Percentiles rank a stretch among this genome's conserved stretches.
Conservation (phyloP, 2,888 invertebrate genomes). For the Balanococcus diminutus region DNA sequence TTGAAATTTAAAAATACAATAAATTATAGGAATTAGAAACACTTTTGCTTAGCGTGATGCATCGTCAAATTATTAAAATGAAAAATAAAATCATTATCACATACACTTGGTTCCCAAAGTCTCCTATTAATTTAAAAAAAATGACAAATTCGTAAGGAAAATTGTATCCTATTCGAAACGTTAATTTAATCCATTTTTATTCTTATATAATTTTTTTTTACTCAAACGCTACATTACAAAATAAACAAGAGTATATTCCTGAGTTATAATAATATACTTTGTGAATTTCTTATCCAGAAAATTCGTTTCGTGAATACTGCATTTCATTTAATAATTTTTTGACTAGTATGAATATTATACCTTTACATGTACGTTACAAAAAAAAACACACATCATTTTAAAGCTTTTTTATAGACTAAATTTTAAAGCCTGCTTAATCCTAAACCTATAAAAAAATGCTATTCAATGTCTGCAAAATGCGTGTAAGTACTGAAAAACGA, state of each 20-base stretch:
- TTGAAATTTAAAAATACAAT: slow-evolving; percentile 12
- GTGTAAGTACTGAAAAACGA: neutral
- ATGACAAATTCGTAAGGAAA: neutral
- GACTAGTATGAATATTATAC: neutral
- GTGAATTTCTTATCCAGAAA: neutral
- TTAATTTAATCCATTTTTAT: neutral
- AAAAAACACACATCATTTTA: neutral
- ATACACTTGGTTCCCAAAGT: slow-evolving; percentile 31
- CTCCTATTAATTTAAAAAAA: slow-evolving; percentile 11
- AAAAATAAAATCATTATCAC: slow-evolving; percentile 23
- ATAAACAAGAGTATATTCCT: neutral
- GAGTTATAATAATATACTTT: neutral
- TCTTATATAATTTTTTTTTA: neutral
- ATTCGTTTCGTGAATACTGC: neutral
- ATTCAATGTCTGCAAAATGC: neutral
- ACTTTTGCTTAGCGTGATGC: slow-evolving; percentile 12
- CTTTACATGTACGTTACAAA: no score
- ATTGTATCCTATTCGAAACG: neutral
- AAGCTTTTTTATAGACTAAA: neutral
- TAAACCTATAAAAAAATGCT: neutral
- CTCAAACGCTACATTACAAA: neutral
- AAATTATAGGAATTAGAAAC: slow-evolving; percentile 30
- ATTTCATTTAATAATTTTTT: neutral
- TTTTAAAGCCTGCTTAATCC: neutral
- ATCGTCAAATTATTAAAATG: neutral